Base-by-base conservation (phyloP, 2,113 vertebrate genomes). In the Pachycephala philippinensis region DNA sequence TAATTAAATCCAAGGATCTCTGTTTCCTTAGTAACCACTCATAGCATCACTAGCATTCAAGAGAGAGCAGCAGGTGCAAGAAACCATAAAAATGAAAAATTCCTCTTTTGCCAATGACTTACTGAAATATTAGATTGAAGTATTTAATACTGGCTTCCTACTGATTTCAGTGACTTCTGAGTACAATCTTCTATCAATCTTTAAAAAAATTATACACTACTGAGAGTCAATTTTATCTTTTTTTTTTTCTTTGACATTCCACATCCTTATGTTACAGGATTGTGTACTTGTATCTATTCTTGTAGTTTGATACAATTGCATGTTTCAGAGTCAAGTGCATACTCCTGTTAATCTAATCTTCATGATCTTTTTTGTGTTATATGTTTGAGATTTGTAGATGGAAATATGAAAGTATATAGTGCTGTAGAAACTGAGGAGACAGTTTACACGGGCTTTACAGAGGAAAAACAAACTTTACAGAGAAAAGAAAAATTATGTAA, bases 11-110 rank as follows among this genome's bases (percentile, higher is more conserved):
- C 61, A 79, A 71, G 77, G 65, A 56, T 84, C 66, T 95, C 64
- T 76, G 90, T 97, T 96, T 95, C 96, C 95, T 80, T 96, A 94
- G 79, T 68, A 96, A 97, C 93, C 53, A 71, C 92, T 95, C 71
- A 66, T 33, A 65, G 33, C 37, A 93, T 71, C 84, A 87, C 75
- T 66, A 91, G 22, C 45, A 78, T 84, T 84, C 42, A 53, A 89
- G 71, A 66, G 18, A 61, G 42, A 94, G 56, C 59, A 96, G 75
- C 85, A 95, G 82, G 75, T 94, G 69, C 84, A 91, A 83, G 66
- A 89, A 94, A 77, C 8, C 49, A 39, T 82, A 80, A 89, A 95
- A 96, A 90, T 50, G 52, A 95, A 96, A 92, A 87, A 59, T 76
- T 56, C n/a, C 42, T 87, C 53, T 63, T 95, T 92, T 91, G 10